phyloP scores from a whole-genome alignment of 1,140 invertebrate genomes.

The Conopomorpha cramerella region DNA sequence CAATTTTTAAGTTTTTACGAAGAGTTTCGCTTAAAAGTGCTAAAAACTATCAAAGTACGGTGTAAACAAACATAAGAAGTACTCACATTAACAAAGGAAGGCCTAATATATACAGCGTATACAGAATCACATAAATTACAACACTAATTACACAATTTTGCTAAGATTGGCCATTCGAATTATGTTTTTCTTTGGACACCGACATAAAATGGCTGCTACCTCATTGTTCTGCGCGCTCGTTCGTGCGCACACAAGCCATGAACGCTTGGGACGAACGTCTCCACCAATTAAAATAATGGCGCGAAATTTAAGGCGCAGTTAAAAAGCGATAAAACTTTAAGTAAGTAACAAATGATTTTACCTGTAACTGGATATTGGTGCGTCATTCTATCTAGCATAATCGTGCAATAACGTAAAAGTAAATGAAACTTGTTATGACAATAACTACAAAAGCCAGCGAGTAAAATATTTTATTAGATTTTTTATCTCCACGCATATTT shows the following conservation, averaged over 20 bases:
- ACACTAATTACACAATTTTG: constrained; percentile 61
- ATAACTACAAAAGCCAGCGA: constrained; percentile 24
- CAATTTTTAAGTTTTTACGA: no score
- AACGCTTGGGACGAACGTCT: constrained; percentile 59
- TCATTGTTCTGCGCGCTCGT: constrained; percentile 61
- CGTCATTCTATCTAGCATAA: no score
- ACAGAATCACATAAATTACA: constrained; percentile 58
- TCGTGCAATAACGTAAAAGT: constrained; percentile 27
- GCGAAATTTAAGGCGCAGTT: constrained; percentile 51
- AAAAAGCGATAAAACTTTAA: no score
- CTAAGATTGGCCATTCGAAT: constrained; percentile 62
- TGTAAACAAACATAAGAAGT: constrained; percentile 42
- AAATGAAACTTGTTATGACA: constrained; percentile 28
- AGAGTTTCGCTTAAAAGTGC: constrained; percentile 38
- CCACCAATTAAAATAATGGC: constrained; percentile 61
- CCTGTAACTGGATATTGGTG: no score
- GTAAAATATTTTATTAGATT: constrained; percentile 22
- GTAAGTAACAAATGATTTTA: no score
- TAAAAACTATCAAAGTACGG: constrained; percentile 30
- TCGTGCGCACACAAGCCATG: constrained; percentile 61
- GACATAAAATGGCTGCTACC: constrained; percentile 63
- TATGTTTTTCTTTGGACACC: constrained; percentile 61
- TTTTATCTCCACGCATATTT: constrained; percentile 12
- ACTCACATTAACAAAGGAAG: constrained; percentile 57
- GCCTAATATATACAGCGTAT: constrained; percentile 47